phyloP scores from a whole-genome alignment of 2,888 invertebrate species.

The Dascillus cervinus region DNA sequence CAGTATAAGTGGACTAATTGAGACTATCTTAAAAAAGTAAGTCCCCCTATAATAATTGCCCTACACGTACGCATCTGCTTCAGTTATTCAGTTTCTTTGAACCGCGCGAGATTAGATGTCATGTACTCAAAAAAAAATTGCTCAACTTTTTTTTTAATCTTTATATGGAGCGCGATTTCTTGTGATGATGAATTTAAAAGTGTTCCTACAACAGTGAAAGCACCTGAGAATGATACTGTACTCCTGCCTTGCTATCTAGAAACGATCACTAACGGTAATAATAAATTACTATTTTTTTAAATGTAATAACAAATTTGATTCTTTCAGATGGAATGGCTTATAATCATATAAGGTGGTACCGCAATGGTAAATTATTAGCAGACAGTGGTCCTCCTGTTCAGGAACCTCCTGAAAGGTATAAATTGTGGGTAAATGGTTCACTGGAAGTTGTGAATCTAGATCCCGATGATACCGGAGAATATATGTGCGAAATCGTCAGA shows the following conservation, averaged over 20 bases:
- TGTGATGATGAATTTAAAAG: conserved; percentile 56
- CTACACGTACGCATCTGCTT: too few species aligned
- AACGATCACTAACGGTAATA: conserved; percentile 49
- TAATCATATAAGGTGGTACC: conserved; percentile 59
- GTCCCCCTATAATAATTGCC: too few species aligned
- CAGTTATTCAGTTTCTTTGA: too few species aligned
- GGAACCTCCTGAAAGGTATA: conserved; percentile 47
- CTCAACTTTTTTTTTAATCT: too few species aligned
- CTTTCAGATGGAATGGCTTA: conserved; percentile 50
- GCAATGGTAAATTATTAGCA: conserved; percentile 55
- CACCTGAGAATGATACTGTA: conserved; percentile 69
- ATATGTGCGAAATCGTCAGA: conserved; percentile 60
- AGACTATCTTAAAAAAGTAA: too few species aligned
- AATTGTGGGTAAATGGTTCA: conserved; percentile 64
- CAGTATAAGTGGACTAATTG: too few species aligned
- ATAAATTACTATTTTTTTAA: not conserved
- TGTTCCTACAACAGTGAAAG: conserved; percentile 66
- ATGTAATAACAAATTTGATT: not conserved
- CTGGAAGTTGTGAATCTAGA: conserved; percentile 54
- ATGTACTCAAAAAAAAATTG: too few species aligned
- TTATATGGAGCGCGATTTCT: too few species aligned
- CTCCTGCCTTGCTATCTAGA: conserved; percentile 71
- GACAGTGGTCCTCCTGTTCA: conserved; percentile 33
- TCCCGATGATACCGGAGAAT: conserved; percentile 56
- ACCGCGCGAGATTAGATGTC: too few species aligned